Evolutionary conservation across 2,113 vertebrate species (phyloP).

Genomic region (Micronycteris hirsuta): DNA sequence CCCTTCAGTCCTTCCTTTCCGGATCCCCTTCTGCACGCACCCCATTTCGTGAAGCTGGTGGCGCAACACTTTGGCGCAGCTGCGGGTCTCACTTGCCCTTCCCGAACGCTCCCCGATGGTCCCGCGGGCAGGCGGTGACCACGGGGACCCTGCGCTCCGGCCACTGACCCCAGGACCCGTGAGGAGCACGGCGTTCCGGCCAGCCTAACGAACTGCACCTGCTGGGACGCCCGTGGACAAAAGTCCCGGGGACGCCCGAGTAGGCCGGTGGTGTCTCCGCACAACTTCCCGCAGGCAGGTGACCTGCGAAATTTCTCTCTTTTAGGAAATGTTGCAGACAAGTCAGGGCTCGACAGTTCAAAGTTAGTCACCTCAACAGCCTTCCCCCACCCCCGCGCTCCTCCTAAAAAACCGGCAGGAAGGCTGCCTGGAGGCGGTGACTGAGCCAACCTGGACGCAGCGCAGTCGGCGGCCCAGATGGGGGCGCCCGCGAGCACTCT

Average conservation of each 20-base stretch:
- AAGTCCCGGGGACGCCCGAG: slow-evolving; percentile 76
- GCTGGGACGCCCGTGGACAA: slow-evolving; percentile 65
- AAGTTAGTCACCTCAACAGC: slow-evolving; percentile 75
- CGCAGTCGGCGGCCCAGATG: fast-evolving
- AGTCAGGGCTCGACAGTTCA: slow-evolving; percentile 76
- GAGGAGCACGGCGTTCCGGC: background rate
- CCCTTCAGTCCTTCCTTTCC: fast-evolving
- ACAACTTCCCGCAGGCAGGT: slow-evolving; percentile 76
- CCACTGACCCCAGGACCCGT: background rate
- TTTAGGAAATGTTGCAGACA: slow-evolving; percentile 81
- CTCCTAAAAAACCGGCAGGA: background rate
- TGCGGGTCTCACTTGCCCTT: slow-evolving; percentile 70
- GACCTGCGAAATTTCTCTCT: slow-evolving; percentile 82
- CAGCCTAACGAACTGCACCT: background rate
- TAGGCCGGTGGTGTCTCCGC: slow-evolving; percentile 77
- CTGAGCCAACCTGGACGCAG: fast-evolving
- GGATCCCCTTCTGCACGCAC: slow-evolving; percentile 40
- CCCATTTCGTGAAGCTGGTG: slow-evolving; percentile 81
- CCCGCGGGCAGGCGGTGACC: too few species aligned
- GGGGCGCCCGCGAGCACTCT: background rate
- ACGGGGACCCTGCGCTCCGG: background rate
- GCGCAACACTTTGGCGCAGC: slow-evolving; percentile 80
- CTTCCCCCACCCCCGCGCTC: slow-evolving; percentile 35
- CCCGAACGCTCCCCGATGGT: slow-evolving; percentile 80
- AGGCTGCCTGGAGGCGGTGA: background rate